Conservation (phyloP, 1,140 invertebrate species). For the Berghia stephanieae region DNA sequence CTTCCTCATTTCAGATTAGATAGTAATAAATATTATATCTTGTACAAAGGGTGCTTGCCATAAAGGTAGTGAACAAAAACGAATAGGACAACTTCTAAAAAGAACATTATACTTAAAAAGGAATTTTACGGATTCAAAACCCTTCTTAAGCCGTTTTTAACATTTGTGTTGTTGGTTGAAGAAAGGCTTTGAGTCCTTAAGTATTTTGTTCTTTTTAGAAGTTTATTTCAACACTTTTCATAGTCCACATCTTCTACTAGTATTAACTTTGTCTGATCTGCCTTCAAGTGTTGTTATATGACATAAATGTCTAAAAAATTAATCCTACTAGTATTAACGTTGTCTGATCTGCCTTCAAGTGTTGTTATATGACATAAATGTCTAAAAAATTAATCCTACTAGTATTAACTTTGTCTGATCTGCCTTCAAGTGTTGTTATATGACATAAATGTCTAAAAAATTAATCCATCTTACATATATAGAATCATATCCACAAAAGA, state of each 20-base stretch:
- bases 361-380: not conserved
- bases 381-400: not conserved
- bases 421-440: not conserved
- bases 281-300: not conserved
- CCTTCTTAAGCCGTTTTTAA: too few species aligned
- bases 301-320: too few species aligned
- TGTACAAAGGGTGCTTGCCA: not conserved
- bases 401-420: not conserved
- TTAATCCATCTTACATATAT: too few species aligned
- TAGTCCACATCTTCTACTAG: too few species aligned
- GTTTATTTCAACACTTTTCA: too few species aligned
- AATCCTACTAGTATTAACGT: not conserved
- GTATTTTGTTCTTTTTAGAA: too few species aligned
- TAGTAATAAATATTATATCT: not conserved
- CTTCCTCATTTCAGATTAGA: not conserved
- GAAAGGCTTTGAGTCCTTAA: too few species aligned
- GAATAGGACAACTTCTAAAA: not conserved
- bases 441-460: too few species aligned
- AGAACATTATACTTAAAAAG: not conserved
- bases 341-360: not conserved
- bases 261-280: not conserved
- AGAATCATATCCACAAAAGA: too few species aligned
- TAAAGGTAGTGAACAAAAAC: not conserved
- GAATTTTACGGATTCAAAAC: not conserved
- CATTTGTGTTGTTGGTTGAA: too few species aligned